phyloP scores from a whole-genome alignment of 2,113 vertebrate genomes.

The Microtus richardsoni region DNA sequence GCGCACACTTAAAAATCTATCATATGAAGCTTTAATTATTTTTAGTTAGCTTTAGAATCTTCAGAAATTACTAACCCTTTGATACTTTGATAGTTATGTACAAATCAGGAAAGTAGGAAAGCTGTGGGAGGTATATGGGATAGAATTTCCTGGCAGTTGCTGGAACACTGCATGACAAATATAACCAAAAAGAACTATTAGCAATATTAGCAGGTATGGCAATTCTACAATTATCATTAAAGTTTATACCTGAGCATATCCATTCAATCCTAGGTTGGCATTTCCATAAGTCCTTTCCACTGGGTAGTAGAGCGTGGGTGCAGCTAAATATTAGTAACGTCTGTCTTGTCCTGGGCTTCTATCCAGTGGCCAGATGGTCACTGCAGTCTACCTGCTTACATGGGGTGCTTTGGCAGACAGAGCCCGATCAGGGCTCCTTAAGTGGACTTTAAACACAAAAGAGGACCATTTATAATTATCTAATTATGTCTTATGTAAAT shows the following conservation, averaged over 20 bases:
- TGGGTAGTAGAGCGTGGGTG: background rate
- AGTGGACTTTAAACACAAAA: background rate
- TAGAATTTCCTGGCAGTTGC: background rate
- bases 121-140: background rate
- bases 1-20: background rate
- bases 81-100: background rate
- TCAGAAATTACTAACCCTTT: background rate
- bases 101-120: background rate
- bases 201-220: background rate
- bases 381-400: background rate
- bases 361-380: slow-evolving; percentile 71
- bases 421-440: background rate
- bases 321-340: background rate
- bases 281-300: slow-evolving; percentile 44
- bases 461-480: background rate
- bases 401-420: background rate
- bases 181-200: background rate
- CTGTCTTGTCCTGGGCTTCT: slow-evolving; percentile 35
- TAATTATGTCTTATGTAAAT: background rate
- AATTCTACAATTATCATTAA: background rate
- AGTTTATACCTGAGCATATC: background rate
- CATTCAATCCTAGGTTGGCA: background rate
- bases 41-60: background rate
- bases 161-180: background rate
- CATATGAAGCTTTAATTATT: background rate